A percentile compares a stretch with the other conserved stretches of the same genome.
These are phyloP conservation scores for Balaeniceps rex DNA, from an alignment of 2,113 vertebrate species.

Conservation along the genomic window DNA sequence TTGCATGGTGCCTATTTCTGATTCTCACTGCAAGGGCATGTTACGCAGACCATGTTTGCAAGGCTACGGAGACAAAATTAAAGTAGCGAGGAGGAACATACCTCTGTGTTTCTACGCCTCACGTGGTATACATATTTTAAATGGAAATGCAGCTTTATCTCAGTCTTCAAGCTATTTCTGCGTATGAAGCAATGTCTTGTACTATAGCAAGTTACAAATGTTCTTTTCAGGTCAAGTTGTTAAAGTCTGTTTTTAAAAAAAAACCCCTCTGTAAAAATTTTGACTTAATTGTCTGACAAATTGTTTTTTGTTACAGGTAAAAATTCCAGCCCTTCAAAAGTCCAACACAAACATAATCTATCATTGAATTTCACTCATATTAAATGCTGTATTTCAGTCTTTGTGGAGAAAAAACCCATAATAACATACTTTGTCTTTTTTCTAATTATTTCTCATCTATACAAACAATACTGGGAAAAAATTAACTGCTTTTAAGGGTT, in stretches of 20 bases:
- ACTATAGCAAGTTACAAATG: neutral
- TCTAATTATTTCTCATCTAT: neutral
- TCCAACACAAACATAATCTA: neutral
- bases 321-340: neutral
- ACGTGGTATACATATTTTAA: neutral
- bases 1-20: neutral
- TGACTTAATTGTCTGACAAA: neutral
- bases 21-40: neutral
- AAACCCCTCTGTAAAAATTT: neutral
- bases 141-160: neutral
- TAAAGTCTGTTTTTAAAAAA: neutral
- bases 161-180: neutral
- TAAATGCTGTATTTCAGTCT: neutral
- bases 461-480: neutral
- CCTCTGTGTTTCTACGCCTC: neutral
- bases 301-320: neutral
- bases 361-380: neutral
- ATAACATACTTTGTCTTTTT: neutral
- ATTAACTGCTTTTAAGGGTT: neutral
- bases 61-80: neutral
- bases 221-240: neutral
- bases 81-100: neutral
- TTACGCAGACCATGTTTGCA: neutral
- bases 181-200: neutral
- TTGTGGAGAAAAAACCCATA: neutral